Conservation (phyloP, 2,797 vertebrate species). For the Zalophus californianus region DNA sequence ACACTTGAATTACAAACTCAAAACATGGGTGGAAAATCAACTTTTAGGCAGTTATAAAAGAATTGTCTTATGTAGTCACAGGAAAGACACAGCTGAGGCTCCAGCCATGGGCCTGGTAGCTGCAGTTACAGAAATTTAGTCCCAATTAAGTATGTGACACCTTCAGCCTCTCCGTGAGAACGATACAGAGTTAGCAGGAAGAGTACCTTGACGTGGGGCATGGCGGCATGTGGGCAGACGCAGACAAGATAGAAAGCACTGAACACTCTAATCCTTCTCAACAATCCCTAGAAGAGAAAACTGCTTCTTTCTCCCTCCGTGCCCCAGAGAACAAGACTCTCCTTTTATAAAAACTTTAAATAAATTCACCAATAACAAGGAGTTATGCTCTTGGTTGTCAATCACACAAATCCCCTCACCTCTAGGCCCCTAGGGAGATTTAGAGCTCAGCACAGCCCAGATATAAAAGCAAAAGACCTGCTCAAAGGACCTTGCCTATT, state of each 20-base stretch:
- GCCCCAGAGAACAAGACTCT: not conserved
- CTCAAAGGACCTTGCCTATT: not conserved
- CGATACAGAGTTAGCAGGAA: not conserved
- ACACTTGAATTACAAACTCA: not conserved
- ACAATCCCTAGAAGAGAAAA: not conserved
- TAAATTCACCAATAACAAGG: not conserved
- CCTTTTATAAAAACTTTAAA: not conserved
- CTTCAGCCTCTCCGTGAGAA: not conserved
- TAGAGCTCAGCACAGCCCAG: not conserved
- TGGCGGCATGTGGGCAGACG: not conserved
- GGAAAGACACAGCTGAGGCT: not conserved
- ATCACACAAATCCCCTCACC: not conserved
- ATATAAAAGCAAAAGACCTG: not conserved
- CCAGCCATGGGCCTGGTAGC: not conserved
- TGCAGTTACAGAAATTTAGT: not conserved
- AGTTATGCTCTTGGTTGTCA: not conserved
- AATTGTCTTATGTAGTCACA: not conserved
- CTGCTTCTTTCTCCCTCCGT: not conserved
- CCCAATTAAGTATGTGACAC: not conserved
- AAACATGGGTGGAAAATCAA: not conserved
- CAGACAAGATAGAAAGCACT: not conserved
- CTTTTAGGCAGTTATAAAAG: not conserved
- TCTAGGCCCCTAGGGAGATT: not conserved
- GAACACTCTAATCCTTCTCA: not conserved
- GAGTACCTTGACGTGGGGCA: not conserved